Evolutionary conservation across 2,888 invertebrate species (phyloP).

Genomic region (Agrotis segetum): DNA sequence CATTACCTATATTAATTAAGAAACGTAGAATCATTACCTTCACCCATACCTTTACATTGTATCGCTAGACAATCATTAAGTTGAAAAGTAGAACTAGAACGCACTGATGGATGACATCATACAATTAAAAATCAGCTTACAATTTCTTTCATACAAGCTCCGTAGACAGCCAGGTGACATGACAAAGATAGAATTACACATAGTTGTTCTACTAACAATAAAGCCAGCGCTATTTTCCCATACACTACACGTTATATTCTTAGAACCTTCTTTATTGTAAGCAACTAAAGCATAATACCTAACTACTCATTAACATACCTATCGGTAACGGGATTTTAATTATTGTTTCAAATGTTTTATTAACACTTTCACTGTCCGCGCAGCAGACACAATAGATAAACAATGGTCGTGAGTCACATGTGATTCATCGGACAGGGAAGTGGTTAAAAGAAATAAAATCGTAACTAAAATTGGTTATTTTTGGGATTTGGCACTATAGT

Average conservation of each 20-base stretch:
- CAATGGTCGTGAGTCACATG: too few species aligned
- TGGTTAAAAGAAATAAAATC: conserved; percentile 2
- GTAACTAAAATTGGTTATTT: neutral
- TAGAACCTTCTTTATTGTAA: conserved; percentile 52
- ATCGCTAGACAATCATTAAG: neutral
- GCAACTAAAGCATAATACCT: conserved; percentile 37
- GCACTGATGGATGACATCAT: conserved; percentile 18
- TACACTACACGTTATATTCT: conserved; percentile 52
- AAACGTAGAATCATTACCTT: too few species aligned
- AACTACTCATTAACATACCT: conserved; percentile 42
- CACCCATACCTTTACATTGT: too few species aligned
- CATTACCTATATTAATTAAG: too few species aligned
- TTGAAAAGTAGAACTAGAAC: neutral
- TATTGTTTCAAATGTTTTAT: neutral
- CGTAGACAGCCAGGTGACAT: conserved; percentile 49
- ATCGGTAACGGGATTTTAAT: conserved; percentile 30
- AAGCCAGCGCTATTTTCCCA: conserved; percentile 54
- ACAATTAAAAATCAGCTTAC: conserved; percentile 29
- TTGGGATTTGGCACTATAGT: neutral
- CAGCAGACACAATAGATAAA: too few species aligned
- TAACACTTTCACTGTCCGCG: too few species aligned
- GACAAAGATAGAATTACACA: conserved; percentile 57
- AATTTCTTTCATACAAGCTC: neutral
- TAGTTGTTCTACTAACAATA: conserved; percentile 42
- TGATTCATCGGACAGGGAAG: too few species aligned